phyloP scores from a whole-genome alignment of 2,888 invertebrate genomes.

The Lymantria monacha region DNA sequence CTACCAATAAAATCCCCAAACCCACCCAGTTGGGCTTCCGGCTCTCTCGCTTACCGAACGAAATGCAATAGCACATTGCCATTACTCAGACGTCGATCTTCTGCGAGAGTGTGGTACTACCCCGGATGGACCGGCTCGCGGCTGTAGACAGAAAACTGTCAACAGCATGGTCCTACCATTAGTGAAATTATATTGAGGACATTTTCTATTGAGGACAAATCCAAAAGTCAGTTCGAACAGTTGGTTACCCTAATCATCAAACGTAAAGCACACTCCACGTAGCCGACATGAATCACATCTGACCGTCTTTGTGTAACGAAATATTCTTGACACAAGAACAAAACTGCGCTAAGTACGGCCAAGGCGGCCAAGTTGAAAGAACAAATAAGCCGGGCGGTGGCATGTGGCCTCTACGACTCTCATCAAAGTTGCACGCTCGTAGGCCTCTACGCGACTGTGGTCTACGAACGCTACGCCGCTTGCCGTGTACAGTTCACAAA shows the following conservation, averaged over 20 bases:
- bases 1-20: no score
- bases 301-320: conserved; percentile 31
- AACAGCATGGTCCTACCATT: no score
- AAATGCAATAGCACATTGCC: no score
- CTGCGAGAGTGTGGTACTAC: no score
- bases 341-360: conserved; percentile 34
- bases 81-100: no score
- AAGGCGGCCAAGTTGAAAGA: conserved; percentile 46
- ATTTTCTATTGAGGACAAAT: no score
- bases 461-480: conserved; percentile 36
- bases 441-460: conserved; percentile 45
- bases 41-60: no score
- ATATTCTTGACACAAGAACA: conserved; percentile 35
- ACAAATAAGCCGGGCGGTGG: conserved; percentile 55
- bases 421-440: conserved; percentile 72
- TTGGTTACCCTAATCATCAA: conserved; percentile 1
- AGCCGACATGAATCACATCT: conserved; percentile 14
- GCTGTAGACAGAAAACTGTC: no score
- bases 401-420: conserved; percentile 64
- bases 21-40: no score
- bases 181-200: no score
- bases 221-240: neutral
- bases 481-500: conserved; percentile 42
- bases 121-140: no score
- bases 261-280: conserved; percentile 18